Base-by-base conservation (phyloP, 2,888 invertebrate species). In the Noctua fimbriata region DNA sequence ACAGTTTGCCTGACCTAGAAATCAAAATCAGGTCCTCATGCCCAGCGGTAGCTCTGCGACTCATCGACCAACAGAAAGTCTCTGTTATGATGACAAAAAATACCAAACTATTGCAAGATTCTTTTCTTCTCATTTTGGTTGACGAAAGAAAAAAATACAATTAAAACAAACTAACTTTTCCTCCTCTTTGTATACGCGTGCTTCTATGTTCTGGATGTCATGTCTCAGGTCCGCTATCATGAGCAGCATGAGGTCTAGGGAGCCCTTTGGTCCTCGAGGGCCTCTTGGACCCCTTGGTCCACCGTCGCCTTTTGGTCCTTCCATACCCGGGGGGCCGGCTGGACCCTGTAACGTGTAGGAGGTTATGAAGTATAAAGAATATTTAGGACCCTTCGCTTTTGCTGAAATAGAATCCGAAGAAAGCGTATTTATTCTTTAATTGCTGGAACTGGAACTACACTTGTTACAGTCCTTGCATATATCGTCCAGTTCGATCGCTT, bases 211-310 rank as follows among this genome's bases (percentile, higher is more conserved):
- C 71, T 97, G 96, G 82, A 98, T 97, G 89, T 98, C 98, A 84
- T 98, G 97, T 76, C 97, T 94, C 55, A 98, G 93, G 89, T 98
- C 98, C 5, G 98, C 98, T 84, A 98, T 93, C 89, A 98, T 94
- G 0, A 98, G 95, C 70, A 98, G 94, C 92, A 98, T 96, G 82
- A 98, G 97, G 91, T 98, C 98, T 76, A 98, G 94, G 5, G 97
- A 97, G 4, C 97, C 98, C 77, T 97, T 96, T 6, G 97, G 97
- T 0, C 98, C 98, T 76, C 97, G 96, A 0, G 97, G 95, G 1
- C 98, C 98, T 55, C 97, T 94, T 0, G 96, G 96, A 0, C 98
- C 98, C 73, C 97, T 93, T 0, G 97, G 95, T 0, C 98, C 98
- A 69, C 91, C 91, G 76, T 97, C 97, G 1, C 98, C 98, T 92